phyloP scores from a whole-genome alignment of 2,113 vertebrate species.

The Malurus cyaneus region DNA sequence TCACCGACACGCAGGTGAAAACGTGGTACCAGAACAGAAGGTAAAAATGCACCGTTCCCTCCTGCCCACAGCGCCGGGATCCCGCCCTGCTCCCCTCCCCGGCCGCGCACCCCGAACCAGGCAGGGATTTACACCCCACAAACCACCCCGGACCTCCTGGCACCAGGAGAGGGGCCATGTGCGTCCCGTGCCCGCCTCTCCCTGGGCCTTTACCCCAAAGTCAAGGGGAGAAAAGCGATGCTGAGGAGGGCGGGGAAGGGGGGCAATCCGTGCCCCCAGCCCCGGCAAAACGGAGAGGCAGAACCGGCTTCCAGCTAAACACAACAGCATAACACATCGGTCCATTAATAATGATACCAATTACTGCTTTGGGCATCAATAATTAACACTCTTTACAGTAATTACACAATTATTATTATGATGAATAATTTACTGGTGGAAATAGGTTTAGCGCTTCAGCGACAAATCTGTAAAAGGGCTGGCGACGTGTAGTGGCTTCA shows the following conservation, averaged over 20 bases:
- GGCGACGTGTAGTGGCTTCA: not conserved
- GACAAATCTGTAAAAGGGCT: not conserved
- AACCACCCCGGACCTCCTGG: not conserved
- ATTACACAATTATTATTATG: slow-evolving; percentile 93
- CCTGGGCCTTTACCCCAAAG: not conserved
- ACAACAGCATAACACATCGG: slow-evolving; percentile 79
- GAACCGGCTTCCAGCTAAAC: slow-evolving; percentile 70
- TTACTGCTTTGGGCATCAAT: slow-evolving; percentile 88
- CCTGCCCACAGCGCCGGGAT: not conserved
- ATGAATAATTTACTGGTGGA: slow-evolving; percentile 89
- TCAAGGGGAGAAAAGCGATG: not conserved
- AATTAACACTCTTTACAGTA: slow-evolving; percentile 91
- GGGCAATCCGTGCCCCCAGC: not conserved
- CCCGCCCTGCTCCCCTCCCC: not conserved
- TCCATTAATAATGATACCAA: slow-evolving; percentile 88
- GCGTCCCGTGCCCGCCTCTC: no score
- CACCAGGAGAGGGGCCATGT: no score
- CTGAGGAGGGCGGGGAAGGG: not conserved
- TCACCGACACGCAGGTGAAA: slow-evolving; percentile 99
- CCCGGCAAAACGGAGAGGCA: not conserved
- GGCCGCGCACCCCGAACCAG: not conserved
- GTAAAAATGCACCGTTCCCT: slow-evolving; percentile 67
- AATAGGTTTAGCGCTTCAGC: slow-evolving; percentile 56
- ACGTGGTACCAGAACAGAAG: slow-evolving; percentile 99
- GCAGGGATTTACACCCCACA: not conserved